phyloP scores from a whole-genome alignment of 2,888 invertebrate species.

The Muschampia plurimacula region DNA sequence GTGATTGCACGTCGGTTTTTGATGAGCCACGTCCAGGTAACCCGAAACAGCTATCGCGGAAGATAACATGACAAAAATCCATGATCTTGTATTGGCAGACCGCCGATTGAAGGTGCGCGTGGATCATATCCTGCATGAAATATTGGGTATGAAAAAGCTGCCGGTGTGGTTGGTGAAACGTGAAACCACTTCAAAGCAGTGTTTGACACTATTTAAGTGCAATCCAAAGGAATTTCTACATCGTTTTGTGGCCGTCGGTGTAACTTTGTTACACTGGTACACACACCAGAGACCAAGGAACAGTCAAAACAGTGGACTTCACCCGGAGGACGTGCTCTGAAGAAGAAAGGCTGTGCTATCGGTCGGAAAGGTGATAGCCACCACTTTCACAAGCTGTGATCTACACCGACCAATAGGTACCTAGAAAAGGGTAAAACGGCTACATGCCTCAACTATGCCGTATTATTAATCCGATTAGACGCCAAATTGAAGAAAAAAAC shows the following conservation, averaged over 20 bases:
- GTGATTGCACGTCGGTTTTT: slow-evolving; percentile 46
- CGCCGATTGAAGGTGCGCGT: slow-evolving; percentile 52
- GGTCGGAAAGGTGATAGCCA: slow-evolving; percentile 47
- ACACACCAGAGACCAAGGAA: slow-evolving; percentile 49
- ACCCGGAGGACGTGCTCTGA: slow-evolving; percentile 41
- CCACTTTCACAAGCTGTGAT: slow-evolving; percentile 38
- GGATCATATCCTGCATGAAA: slow-evolving; percentile 42
- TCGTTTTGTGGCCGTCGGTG: slow-evolving; percentile 1
- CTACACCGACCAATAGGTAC: slow-evolving; percentile 3
- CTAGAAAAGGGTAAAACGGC: neutral
- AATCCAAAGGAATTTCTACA: neutral
- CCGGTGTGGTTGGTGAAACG: slow-evolving; percentile 57
- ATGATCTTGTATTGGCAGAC: slow-evolving; percentile 52
- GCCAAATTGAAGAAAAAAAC: neutral
- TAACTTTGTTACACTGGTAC: slow-evolving; percentile 46
- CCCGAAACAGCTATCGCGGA: slow-evolving; percentile 40
- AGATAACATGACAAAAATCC: slow-evolving; percentile 42
- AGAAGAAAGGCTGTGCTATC: slow-evolving; percentile 47
- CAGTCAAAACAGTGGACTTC: slow-evolving; percentile 46
- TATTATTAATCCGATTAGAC: neutral
- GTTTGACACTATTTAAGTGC: neutral
- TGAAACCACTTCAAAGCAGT: slow-evolving; percentile 41
- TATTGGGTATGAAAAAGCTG: slow-evolving; percentile 53
- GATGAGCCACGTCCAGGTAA: slow-evolving; percentile 44
- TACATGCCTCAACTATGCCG: neutral